Evolutionary conservation across 2,888 invertebrate species (phyloP), one percentile per base, ranked within the genome.

Genomic region (Allophyes oxyacanthae): DNA sequence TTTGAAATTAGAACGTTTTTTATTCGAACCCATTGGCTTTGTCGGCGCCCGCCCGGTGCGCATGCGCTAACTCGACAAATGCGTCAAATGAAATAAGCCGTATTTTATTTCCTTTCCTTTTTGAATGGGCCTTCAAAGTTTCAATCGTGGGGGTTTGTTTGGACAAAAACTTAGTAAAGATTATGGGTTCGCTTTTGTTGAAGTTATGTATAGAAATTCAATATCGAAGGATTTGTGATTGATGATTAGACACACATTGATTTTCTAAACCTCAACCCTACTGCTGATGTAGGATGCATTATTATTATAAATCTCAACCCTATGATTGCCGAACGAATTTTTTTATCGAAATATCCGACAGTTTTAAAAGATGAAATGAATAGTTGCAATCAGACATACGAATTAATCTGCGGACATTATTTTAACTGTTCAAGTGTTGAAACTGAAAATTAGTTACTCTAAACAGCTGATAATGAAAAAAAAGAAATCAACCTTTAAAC

Each of bases 1-100:
- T 94, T 94, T 92, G 86, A 91, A 94, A 92, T 94, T 94, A 94
- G 93, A 93, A 92, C 92, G 92, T 91, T 92, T 93, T 92, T 90
- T 90, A 87, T 88, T 84, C 78, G 73, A 79, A 77, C 79, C 76
- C 73, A 82, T 77, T 64, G 81, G 85, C 89, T 92, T 94, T 94
- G 93, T 93, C 92, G 92, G 92, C 85, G 88, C 84, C 90, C 90
- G 90, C 92, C 92, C 86, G 90, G 90, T 88, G 91, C 85, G 91
- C 87, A 79, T 87, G 91, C 91, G 93, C 92, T 92, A 92, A 92
- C 92, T 93, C 92, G 93, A 92, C 92, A 92, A 93, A 92, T 90
- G 91, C 91, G 87, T 90, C 88, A 84, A 90, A 93, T 88, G 89
- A 89, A 92, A 94, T 92, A 91, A 91, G 90, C 90, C 87, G 89